Evolutionary conservation across 2,797 vertebrate species (phyloP).

Genomic region (Gymnopithys bicolor): DNA sequence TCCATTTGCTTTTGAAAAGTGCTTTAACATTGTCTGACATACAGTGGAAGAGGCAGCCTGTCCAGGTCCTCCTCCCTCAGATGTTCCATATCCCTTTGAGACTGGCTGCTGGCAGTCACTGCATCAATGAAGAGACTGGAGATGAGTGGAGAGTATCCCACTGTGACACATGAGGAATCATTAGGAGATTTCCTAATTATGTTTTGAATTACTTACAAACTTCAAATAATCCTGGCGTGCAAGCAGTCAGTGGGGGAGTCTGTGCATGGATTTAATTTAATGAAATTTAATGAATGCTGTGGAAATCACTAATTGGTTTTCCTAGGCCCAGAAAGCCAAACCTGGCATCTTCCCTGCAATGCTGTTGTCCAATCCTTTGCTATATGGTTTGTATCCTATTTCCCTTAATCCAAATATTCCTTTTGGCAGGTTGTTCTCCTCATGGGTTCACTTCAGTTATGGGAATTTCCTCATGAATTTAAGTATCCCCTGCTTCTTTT

Average conservation of each 20-base stretch:
- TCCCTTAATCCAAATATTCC: background rate
- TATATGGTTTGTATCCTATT: background rate
- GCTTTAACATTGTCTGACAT: background rate
- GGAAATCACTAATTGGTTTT: conserved; percentile 37
- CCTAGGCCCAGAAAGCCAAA: background rate
- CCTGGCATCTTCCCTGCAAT: background rate
- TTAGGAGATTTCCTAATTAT: conserved; percentile 42
- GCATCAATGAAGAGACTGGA: background rate
- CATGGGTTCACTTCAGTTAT: background rate
- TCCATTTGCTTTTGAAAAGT: conserved; percentile 9
- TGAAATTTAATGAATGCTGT: conserved; percentile 10
- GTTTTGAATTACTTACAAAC: conserved; percentile 25
- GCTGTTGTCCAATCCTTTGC: background rate
- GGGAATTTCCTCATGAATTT: background rate
- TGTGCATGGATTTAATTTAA: conserved; percentile 33
- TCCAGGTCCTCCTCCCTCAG: background rate
- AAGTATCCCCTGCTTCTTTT: background rate
- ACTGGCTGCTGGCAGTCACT: background rate
- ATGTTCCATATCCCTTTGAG: background rate
- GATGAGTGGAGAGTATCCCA: background rate
- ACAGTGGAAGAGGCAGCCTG: background rate
- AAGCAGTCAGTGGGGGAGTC: background rate
- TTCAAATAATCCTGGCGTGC: conserved; percentile 17
- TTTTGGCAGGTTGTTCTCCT: conserved; percentile 12
- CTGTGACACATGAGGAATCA: background rate